Evolutionary conservation across 2,113 vertebrate genomes (phyloP).

Genomic region (Fulmarus glacialis): DNA sequence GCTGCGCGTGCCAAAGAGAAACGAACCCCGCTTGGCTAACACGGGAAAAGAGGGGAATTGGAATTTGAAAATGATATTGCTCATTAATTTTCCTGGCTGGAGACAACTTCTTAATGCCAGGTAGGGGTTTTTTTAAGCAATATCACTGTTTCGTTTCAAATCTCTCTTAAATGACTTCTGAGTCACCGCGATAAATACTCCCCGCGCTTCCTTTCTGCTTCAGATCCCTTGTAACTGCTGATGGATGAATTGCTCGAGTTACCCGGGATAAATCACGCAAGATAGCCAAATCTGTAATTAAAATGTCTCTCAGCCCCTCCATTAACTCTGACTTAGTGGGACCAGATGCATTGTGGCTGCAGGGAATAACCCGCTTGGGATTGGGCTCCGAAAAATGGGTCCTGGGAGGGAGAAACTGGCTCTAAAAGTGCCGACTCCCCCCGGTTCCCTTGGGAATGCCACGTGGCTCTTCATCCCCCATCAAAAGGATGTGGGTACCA

Average conservation of each 20-base stretch:
- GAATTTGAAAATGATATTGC: background rate
- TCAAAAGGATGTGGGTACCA: background rate
- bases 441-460: background rate
- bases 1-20: background rate
- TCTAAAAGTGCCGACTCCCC: background rate
- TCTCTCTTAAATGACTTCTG: background rate
- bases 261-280: background rate
- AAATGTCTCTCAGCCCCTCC: background rate
- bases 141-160: background rate
- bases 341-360: background rate
- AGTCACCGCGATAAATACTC: background rate
- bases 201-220: background rate
- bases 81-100: background rate
- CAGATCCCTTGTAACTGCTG: background rate
- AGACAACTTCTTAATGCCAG: background rate
- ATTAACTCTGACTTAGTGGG: background rate
- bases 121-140: background rate
- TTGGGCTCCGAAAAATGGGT: background rate
- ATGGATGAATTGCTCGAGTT: background rate
- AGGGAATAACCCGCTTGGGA: background rate
- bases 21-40: fast-evolving
- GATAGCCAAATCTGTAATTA: slow-evolving; percentile 3
- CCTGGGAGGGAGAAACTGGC: background rate
- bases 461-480: fast-evolving
- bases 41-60: background rate